phyloP scores from a whole-genome alignment of 2,888 invertebrate genomes.

The Parnassius apollo region DNA sequence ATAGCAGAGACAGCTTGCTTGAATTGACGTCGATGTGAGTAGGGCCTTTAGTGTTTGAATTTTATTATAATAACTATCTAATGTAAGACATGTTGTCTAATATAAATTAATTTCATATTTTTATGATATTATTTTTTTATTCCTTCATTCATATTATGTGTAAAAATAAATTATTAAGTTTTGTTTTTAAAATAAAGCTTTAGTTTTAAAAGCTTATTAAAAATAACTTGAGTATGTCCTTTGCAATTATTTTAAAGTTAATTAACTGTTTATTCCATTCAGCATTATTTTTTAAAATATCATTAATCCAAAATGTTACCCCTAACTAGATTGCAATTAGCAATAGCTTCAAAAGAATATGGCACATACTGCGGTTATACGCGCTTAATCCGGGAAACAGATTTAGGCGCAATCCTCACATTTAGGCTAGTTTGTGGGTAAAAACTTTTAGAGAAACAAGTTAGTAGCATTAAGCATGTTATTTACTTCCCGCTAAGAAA shows the following conservation, averaged over 20 bases:
- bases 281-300: constrained; percentile 20
- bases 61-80: too few relatives aligned
- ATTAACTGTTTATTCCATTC: constrained; percentile 10
- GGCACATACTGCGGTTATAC: constrained; percentile 1
- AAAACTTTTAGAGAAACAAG: background rate
- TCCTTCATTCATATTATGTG: too few relatives aligned
- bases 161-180: too few relatives aligned
- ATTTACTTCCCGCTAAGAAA: too few relatives aligned
- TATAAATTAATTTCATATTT: too few relatives aligned
- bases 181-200: too few relatives aligned
- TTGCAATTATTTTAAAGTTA: constrained; percentile 15
- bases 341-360: constrained; percentile 37
- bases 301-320: constrained; percentile 12
- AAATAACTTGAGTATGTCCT: background rate
- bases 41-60: too few relatives aligned
- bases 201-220: too few relatives aligned
- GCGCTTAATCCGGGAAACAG: background rate
- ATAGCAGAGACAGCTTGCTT: too few relatives aligned
- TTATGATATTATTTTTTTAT: too few relatives aligned
- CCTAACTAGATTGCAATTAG: constrained; percentile 36
- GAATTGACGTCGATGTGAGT: too few relatives aligned
- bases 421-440: constrained; percentile 14
- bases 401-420: constrained; percentile 4
- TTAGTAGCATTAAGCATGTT: background rate
- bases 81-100: too few relatives aligned